These are phyloP conservation scores for Kryptolebias ocellatus DNA, from an alignment of 2,797 vertebrate species.

Conservation along the genomic window DNA sequence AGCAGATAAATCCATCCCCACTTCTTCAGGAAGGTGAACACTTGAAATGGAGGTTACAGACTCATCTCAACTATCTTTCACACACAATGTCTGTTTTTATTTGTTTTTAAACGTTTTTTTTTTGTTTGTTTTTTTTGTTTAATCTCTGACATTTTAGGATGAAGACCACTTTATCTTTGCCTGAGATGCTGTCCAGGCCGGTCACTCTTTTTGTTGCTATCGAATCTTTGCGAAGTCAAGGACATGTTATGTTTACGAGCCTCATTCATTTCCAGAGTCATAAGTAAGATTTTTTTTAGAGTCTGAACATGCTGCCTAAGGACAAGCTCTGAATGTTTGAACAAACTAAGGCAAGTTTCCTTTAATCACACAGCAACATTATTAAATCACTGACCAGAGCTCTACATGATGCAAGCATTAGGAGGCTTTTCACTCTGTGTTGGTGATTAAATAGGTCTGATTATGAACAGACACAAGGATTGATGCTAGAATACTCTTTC, in stretches of 20 bases:
- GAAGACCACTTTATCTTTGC: constrained; percentile 53
- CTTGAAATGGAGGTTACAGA: constrained; percentile 34
- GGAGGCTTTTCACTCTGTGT: constrained; percentile 40
- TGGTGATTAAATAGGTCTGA: constrained; percentile 21
- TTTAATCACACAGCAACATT: constrained; percentile 52
- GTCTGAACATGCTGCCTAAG: constrained; percentile 49
- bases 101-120: constrained; percentile 36
- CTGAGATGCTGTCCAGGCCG: constrained; percentile 27
- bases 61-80: constrained; percentile 52
- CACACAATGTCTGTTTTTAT: constrained; percentile 26
- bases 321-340: constrained; percentile 62
- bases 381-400: constrained; percentile 58
- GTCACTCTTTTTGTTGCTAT: constrained; percentile 21
- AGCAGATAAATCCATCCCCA: constrained; percentile 45
- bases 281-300: constrained; percentile 24
- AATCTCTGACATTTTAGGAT: constrained; percentile 43
- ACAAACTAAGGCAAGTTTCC: constrained; percentile 47
- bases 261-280: constrained; percentile 46
- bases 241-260: constrained; percentile 26
- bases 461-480: constrained; percentile 31
- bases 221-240: constrained; percentile 17
- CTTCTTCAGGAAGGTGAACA: constrained; percentile 33
- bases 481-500: constrained; percentile 43
- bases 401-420: constrained; percentile 25
- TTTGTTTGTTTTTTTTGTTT: constrained; percentile 23